phyloP scores from a whole-genome alignment of 2,113 vertebrate species.

The Smithornis capensis region DNA sequence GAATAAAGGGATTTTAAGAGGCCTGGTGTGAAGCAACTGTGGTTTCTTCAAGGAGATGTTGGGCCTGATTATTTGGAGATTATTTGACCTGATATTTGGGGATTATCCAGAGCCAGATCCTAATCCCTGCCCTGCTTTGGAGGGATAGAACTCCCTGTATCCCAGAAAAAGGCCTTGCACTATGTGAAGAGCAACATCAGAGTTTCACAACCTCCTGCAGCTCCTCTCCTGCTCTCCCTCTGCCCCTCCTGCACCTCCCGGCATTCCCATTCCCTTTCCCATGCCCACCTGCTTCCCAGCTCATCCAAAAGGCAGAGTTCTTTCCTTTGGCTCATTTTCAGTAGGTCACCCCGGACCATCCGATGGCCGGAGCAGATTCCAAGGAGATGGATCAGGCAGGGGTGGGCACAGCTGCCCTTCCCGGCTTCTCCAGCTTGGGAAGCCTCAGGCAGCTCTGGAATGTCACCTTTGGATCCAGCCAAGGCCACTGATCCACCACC shows the following conservation, averaged over 20 bases:
- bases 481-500: background rate
- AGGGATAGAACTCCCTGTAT: background rate
- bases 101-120: background rate
- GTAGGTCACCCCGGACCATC: background rate
- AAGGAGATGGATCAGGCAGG: background rate
- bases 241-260: background rate
- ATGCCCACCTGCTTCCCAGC: background rate
- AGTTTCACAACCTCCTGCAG: background rate
- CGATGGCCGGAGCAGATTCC: background rate
- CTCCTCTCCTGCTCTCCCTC: background rate
- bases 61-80: background rate
- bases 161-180: background rate
- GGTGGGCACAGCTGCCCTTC: background rate
- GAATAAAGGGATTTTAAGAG: background rate
- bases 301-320: fast-evolving
- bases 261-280: background rate
- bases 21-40: background rate
- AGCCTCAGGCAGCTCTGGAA: background rate
- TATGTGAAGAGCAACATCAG: fast-evolving
- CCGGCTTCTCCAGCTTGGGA: fast-evolving
- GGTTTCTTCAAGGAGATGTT: background rate
- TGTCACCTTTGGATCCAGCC: background rate
- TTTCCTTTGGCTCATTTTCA: fast-evolving
- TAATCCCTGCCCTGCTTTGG: background rate
- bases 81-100: too few relatives aligned